phyloP scores from a whole-genome alignment of 2,888 invertebrate species.

The Cotesia congregata region DNA sequence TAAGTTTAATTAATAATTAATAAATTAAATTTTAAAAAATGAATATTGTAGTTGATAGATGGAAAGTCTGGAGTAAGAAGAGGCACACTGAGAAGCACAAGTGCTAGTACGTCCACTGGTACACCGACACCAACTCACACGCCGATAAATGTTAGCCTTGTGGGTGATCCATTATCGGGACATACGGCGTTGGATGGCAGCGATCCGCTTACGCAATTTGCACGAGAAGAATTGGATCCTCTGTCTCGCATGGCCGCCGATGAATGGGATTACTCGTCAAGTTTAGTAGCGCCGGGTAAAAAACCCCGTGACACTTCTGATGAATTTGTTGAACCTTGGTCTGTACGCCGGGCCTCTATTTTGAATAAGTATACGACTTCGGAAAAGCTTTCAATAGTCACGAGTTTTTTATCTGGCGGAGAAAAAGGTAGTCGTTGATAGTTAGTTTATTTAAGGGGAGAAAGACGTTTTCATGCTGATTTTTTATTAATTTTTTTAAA shows the following conservation, averaged over 20 bases:
- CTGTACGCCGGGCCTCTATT: slow-evolving; percentile 80
- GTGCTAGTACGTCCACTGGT: slow-evolving; percentile 73
- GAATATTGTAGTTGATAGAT: slow-evolving; percentile 71
- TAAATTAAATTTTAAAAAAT: slow-evolving; percentile 21
- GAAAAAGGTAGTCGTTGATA: slow-evolving; percentile 78
- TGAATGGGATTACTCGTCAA: slow-evolving; percentile 69
- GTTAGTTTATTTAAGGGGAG: too few relatives aligned
- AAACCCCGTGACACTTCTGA: slow-evolving; percentile 60
- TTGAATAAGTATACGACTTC: slow-evolving; percentile 92
- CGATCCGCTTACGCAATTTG: slow-evolving; percentile 83
- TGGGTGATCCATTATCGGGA: slow-evolving; percentile 72
- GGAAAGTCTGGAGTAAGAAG: slow-evolving; percentile 72
- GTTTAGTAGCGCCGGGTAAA: slow-evolving; percentile 55
- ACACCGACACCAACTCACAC: slow-evolving; percentile 65
- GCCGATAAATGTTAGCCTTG: slow-evolving; percentile 64
- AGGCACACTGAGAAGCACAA: slow-evolving; percentile 71
- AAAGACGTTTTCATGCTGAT: too few relatives aligned
- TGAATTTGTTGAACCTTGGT: slow-evolving; percentile 83
- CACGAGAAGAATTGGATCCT: slow-evolving; percentile 76
- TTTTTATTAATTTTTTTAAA: too few relatives aligned
- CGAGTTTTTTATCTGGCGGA: slow-evolving; percentile 87
- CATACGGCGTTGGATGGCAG: slow-evolving; percentile 77
- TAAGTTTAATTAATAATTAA: not conserved
- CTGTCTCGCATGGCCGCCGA: slow-evolving; percentile 76
- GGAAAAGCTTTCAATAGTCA: slow-evolving; percentile 91